These are phyloP conservation scores for Nesoenas mayeri DNA, from an alignment of 2,113 vertebrate species.

Conservation along the genomic window DNA sequence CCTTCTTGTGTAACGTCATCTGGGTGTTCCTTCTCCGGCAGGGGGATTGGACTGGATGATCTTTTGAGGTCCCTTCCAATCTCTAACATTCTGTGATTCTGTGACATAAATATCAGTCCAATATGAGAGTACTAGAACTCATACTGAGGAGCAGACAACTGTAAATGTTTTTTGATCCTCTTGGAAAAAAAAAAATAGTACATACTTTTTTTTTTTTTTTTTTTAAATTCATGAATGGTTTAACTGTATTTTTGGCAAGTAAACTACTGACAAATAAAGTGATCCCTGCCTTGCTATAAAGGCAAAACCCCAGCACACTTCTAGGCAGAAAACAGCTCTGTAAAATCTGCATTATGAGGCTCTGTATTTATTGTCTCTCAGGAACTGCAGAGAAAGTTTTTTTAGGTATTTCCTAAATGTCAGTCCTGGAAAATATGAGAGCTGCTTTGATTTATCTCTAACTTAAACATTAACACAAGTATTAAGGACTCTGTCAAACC, in stretches of 20 bases:
- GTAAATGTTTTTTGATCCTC: neutral
- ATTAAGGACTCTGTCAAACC: neutral
- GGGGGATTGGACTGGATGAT: too few relatives aligned
- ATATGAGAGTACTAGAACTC: fast-evolving
- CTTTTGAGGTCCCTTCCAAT: too few relatives aligned
- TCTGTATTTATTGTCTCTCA: neutral
- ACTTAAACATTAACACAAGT: neutral
- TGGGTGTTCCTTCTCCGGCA: too few relatives aligned
- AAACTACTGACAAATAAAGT: neutral
- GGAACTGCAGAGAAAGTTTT: neutral
- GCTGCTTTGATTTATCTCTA: constrained; percentile 17
- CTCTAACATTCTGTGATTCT: too few relatives aligned
- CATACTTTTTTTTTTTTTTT: neutral
- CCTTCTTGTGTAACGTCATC: too few relatives aligned
- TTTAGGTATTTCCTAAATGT: constrained; percentile 1
- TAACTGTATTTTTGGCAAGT: neutral
- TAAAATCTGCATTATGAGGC: neutral
- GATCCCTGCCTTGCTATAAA: neutral
- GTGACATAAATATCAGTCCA: neutral
- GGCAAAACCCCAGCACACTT: neutral
- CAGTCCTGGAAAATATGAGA: neutral
- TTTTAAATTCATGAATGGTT: neutral
- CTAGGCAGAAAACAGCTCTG: neutral
- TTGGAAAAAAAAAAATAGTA: neutral
- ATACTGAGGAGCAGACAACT: neutral